Evolutionary conservation across 2,888 invertebrate genomes (phyloP), one percentile per base, ranked within the genome.

Genomic region (Dynastes maya): DNA sequence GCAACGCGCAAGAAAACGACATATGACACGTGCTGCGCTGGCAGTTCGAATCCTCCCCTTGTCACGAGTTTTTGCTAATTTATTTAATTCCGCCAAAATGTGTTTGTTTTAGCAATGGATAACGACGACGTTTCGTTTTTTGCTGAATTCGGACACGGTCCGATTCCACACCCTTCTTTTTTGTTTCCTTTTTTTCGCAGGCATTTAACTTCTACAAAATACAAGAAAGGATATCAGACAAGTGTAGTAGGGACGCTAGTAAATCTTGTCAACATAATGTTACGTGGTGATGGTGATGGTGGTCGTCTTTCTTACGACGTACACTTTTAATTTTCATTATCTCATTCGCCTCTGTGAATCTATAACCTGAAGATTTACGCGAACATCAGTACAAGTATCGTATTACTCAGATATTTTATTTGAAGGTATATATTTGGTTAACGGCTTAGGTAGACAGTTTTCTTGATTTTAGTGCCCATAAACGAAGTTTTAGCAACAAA

Each of bases 81-180:
- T 68, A 74, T 74, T 74, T 74, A 74, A 74, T 74, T 74, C 49
- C 61, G 29, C 51, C 71, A 27, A 63, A 74, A 74, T 61, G 72
- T 45, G 72, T 61, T 74, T 74, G 72, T 61, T 74, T 74, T 45
- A 40, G 72, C 40, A 61, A 63, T 11, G 72, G 45, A 49, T 61
- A 8, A 45, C 61, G 72, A 45, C 61, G 72, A 74, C 72, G 61
- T 63, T 61, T 61, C 27, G n/a, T 61, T 72, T 74, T 74, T 74
- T 63, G 32, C 32, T 32, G 8, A 63, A 63, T 29, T 29, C 11
- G n/a, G 29, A 63, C 45, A 45, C 37, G 32, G 32, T 55, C 29
- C 13, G 29, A 11, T 29, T 2, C 32, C 29, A 13, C 29, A 13
- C 29, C 22, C 22, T 16, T 55, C 22, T 32, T 63, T 63, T 63